Conservation (phyloP, 1,140 invertebrate species). For the Trichogramma pretiosum region DNA sequence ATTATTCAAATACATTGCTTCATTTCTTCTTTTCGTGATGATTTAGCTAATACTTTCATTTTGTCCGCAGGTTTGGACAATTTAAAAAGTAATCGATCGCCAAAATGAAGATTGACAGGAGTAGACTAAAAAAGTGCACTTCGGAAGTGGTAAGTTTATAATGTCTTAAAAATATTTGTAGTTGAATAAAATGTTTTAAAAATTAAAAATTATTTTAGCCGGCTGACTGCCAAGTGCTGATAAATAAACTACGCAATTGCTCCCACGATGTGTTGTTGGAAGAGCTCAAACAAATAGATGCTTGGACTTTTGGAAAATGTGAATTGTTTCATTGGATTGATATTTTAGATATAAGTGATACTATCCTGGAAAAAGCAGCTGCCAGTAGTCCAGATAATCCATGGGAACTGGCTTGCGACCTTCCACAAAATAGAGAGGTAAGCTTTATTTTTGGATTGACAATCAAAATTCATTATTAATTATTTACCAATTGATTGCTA, state of each 20-base stretch:
- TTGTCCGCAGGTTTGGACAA: slow-evolving; percentile 10
- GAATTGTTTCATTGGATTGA: slow-evolving; percentile 87
- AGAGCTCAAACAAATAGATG: slow-evolving; percentile 67
- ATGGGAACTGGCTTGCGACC: slow-evolving; percentile 74
- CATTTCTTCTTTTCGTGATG: no score
- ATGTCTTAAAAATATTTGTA: slow-evolving; percentile 2
- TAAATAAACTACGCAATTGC: slow-evolving; percentile 67
- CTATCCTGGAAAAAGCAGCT: slow-evolving; percentile 68
- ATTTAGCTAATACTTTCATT: slow-evolving; percentile 3
- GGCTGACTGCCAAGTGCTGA: slow-evolving; percentile 71
- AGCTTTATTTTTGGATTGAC: slow-evolving; percentile 3
- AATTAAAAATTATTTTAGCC: slow-evolving; percentile 49
- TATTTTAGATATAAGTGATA: slow-evolving; percentile 76
- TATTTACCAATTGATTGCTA: slow-evolving; percentile 8
- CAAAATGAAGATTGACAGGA: slow-evolving; percentile 80
- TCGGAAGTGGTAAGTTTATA: slow-evolving; percentile 67
- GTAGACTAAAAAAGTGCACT: slow-evolving; percentile 77
- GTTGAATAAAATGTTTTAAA: slow-evolving; percentile 8
- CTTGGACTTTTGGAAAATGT: slow-evolving; percentile 86
- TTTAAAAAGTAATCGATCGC: slow-evolving; percentile 9
- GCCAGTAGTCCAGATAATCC: slow-evolving; percentile 55
- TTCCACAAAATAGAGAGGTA: slow-evolving; percentile 57
- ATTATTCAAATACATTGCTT: no score
- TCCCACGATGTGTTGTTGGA: slow-evolving; percentile 61
- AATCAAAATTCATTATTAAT: slow-evolving; percentile 1